Evolutionary conservation across 2,113 vertebrate genomes (phyloP).

Genomic region (Neogobius melanostomus): DNA sequence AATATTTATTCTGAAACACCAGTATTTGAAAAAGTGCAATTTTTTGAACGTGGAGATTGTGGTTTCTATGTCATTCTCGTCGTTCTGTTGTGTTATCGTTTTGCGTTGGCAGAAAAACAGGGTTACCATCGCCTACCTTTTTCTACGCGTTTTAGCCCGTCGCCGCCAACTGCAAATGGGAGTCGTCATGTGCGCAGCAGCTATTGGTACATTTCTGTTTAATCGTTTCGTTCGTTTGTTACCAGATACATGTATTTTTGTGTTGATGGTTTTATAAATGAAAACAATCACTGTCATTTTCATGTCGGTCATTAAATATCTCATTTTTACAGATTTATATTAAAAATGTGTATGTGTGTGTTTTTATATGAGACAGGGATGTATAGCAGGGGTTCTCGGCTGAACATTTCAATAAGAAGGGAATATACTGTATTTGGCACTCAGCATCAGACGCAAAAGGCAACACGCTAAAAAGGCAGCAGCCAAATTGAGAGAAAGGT

Average conservation of each 20-base stretch:
- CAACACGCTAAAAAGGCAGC: no score
- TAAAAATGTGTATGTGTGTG: conserved; percentile 43
- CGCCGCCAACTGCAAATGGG: conserved; percentile 38
- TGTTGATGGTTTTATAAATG: conserved; percentile 69
- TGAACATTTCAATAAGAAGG: no score
- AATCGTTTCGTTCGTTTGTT: conserved; percentile 13
- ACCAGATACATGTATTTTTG: conserved; percentile 63
- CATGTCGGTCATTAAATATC: conserved; percentile 72
- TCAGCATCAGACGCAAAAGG: no score
- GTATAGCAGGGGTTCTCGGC: neutral
- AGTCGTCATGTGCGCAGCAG: conserved; percentile 50
- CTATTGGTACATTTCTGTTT: conserved; percentile 40
- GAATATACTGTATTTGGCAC: no score
- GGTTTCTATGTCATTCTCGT: conserved; percentile 80
- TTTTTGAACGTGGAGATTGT: conserved; percentile 70
- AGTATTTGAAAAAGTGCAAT: conserved; percentile 80
- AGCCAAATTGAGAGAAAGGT: no score
- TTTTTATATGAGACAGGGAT: neutral
- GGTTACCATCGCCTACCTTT: conserved; percentile 50
- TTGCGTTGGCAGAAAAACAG: conserved; percentile 57
- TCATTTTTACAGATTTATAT: conserved; percentile 78
- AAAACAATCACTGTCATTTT: conserved; percentile 66
- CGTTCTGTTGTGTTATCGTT: conserved; percentile 28
- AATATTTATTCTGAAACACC: conserved; percentile 68
- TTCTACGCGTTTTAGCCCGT: conserved; percentile 30